A percentile compares a stretch with the other conserved stretches of the same genome.
phyloP scores from a whole-genome alignment of 2,113 vertebrate genomes.

The Odocoileus hemionus region DNA sequence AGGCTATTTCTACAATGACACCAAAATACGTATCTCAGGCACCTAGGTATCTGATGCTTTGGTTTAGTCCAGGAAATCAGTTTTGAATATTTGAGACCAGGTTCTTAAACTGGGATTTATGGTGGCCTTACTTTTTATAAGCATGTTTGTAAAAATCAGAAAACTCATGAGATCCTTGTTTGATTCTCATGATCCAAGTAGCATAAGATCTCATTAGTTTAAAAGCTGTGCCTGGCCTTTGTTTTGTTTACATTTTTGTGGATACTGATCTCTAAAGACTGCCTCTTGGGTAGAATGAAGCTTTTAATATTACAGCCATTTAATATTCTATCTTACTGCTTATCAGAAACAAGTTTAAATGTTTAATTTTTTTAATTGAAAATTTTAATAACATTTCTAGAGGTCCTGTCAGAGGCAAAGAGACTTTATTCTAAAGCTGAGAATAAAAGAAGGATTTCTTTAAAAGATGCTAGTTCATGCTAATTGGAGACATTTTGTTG shows the following conservation, averaged over 20 bases:
- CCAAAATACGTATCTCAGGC: neutral
- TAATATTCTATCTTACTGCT: neutral
- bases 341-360: conserved; percentile 29
- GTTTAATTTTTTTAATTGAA: conserved; percentile 12
- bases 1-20: neutral
- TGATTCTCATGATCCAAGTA: neutral
- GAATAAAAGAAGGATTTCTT: conserved; percentile 18
- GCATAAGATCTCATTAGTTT: conserved; percentile 1
- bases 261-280: neutral
- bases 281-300: neutral
- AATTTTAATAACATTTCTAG: neutral
- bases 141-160: neutral
- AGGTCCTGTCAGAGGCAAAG: neutral
- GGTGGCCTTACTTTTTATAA: conserved; percentile 24
- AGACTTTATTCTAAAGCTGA: conserved; percentile 32
- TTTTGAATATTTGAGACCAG: neutral
- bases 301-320: neutral
- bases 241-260: neutral
- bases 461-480: conserved; percentile 37
- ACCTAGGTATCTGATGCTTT: conserved; percentile 10
- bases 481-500: conserved; percentile 28
- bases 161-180: neutral
- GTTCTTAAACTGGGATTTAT: neutral
- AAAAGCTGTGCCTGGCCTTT: neutral
- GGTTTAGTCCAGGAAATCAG: neutral